Base-by-base conservation (phyloP, 2,797 vertebrate genomes). In the Melanotaenia pygmaea region DNA sequence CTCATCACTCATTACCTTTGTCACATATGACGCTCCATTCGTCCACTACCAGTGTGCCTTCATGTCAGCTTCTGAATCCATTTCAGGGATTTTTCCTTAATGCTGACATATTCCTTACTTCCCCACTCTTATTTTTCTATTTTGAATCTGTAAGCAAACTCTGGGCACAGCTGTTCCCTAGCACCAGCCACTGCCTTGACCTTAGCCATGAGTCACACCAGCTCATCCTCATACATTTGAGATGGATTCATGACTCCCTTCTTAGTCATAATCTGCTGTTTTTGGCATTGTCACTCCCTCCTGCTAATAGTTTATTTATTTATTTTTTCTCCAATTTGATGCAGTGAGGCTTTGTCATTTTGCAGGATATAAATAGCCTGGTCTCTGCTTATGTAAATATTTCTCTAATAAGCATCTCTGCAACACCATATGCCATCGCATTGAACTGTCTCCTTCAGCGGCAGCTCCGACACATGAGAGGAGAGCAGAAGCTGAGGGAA, bases 311-410 rank as follows among this genome's bases (percentile, higher is more conserved):
- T 73, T 70, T 80, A 38, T 0, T 4, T 14, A 0, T 30, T 30
- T 30, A 0, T 4, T 22, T 45, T 45, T n/a, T 22, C 40, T 74
- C 50, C 58, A 16, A 69, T 63, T 82, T 43, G 40, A 63, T 65
- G 62, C 70, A 72, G 77, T 69, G 14, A 45, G 62, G 61, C 67
- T 65, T 53, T 59, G 64, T 85, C 74, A 71, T 50, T 68, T 58
- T 30, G 50, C 54, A 45, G 59, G n/a, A 59, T 87, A 84, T 77
- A 77, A 86, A 89, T 85, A 80, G 64, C 53, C 53, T 16, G 13
- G 53, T 71, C 30, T 20, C 24, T 53, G 71, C 51, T 80, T 54
- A 70, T 82, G 66, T 60, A 81, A 90, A 86, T 78, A 79, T 64
- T 65, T 47, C 59, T 75, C 53, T 59, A 43, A 79, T 70, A 82